Conservation (phyloP, 2,888 invertebrate genomes). For the Caenorhabditis drosophilae region DNA sequence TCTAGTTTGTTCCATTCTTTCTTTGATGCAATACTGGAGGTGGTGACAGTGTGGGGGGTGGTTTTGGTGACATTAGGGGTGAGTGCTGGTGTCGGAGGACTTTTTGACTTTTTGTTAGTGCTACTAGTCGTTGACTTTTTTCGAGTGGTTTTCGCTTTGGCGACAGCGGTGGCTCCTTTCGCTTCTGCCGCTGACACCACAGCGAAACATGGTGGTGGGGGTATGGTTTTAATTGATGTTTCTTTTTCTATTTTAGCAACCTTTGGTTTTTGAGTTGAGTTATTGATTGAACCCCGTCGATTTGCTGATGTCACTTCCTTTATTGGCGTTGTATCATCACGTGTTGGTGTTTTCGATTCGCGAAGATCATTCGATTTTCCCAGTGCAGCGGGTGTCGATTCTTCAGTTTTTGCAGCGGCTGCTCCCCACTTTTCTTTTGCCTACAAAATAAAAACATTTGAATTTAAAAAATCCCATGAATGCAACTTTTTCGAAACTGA, state of each 20-base stretch:
- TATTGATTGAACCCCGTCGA: too few relatives aligned
- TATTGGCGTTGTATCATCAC: conserved; percentile 25
- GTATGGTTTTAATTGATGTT: background rate
- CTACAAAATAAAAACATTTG: conserved; percentile 14
- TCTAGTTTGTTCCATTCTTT: conserved; percentile 12
- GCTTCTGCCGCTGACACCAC: conserved; percentile 32
- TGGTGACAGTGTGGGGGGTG: conserved; percentile 12
- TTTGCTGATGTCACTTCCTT: conserved; percentile 16
- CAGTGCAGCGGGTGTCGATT: conserved; percentile 14
- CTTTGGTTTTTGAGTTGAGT: conserved; percentile 7
- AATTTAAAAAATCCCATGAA: too few relatives aligned
- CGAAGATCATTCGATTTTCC: background rate
- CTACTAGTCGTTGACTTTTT: background rate
- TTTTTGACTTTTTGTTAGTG: background rate
- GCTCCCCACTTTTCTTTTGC: conserved; percentile 42
- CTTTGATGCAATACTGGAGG: conserved; percentile 15
- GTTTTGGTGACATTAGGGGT: conserved; percentile 18
- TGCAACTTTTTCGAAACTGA: conserved; percentile 31
- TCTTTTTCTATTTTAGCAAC: conserved; percentile 8
- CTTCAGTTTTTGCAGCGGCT: conserved; percentile 19
- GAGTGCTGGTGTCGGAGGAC: conserved; percentile 7
- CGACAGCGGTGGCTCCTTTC: conserved; percentile 40
- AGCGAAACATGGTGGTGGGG: conserved; percentile 30
- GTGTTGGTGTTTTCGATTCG: conserved; percentile 26
- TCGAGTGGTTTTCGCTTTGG: conserved; percentile 23